A percentile compares a stretch with the other conserved stretches of the same genome.
Conservation (phyloP, 2,888 invertebrate species). For the Patella caerulea region DNA sequence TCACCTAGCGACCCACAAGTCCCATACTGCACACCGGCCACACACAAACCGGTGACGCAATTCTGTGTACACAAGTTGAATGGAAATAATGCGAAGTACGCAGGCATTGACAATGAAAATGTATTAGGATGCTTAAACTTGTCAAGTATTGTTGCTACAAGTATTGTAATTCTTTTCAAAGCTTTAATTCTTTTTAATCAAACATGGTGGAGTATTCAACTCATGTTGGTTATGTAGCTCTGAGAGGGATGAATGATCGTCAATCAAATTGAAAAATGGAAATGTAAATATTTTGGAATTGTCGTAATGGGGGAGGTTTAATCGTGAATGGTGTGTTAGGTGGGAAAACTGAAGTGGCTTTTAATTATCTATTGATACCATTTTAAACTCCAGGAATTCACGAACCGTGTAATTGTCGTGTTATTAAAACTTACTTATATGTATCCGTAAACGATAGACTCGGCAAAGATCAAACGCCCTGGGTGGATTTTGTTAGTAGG, state of each 20-base stretch:
- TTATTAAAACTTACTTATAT: not conserved
- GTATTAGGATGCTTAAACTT: not conserved
- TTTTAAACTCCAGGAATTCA: too few relatives aligned
- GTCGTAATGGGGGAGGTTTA: not conserved
- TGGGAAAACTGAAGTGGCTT: too few relatives aligned
- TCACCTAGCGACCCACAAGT: not conserved
- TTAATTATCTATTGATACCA: too few relatives aligned
- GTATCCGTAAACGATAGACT: too few relatives aligned
- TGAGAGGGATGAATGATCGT: not conserved
- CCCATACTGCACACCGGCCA: conserved; percentile 3
- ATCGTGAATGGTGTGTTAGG: too few relatives aligned
- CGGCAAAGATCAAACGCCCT: too few relatives aligned
- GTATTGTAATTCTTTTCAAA: not conserved
- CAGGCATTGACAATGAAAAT: not conserved
- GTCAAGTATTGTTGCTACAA: conserved; percentile 2
- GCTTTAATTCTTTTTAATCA: conserved; percentile 7
- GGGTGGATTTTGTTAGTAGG: too few relatives aligned
- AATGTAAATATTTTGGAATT: not conserved
- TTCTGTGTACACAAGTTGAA: not conserved
- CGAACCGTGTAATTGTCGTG: not conserved
- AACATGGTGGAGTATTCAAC: not conserved
- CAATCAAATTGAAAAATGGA: not conserved
- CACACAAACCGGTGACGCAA: conserved; percentile 1
- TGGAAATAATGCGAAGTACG: not conserved
- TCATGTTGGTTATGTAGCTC: not conserved